Conservation (phyloP, 2,888 invertebrate species). For the Sicus ferrugineus region DNA sequence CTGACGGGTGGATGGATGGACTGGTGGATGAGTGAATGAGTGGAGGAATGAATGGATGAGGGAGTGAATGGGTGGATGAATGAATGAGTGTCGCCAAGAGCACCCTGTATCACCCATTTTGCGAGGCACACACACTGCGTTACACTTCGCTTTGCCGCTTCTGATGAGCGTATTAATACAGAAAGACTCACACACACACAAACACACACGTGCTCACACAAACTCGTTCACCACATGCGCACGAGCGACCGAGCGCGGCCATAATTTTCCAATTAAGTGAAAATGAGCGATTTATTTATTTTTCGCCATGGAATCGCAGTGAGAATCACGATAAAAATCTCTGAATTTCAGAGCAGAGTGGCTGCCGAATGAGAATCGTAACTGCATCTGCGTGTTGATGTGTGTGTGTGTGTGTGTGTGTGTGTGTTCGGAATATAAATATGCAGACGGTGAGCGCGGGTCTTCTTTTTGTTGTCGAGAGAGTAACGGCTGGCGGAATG, state of each 20-base stretch:
- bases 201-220: background rate
- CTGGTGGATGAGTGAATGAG: background rate
- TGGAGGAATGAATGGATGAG: background rate
- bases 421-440: slow-evolving; percentile 17
- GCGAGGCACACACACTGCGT: background rate
- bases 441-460: background rate
- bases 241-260: slow-evolving; percentile 39
- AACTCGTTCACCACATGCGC: background rate
- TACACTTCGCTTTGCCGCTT: background rate
- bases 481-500: slow-evolving; percentile 26
- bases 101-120: background rate
- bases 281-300: slow-evolving; percentile 66
- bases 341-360: slow-evolving; percentile 52
- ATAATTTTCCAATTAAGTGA: slow-evolving; percentile 66
- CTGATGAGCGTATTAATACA: background rate
- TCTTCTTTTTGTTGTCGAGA: slow-evolving; percentile 36
- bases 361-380: background rate
- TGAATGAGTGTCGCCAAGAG: slow-evolving; percentile 2
- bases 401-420: background rate
- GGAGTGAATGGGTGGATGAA: background rate
- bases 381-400: background rate
- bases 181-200: slow-evolving; percentile 7
- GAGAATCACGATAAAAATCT: slow-evolving; percentile 65
- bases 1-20: slow-evolving; percentile 1
- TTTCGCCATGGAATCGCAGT: slow-evolving; percentile 65